Evolutionary conservation across 2,888 invertebrate species (phyloP), one percentile per base, ranked within the genome.

Genomic region (Willowsia nigromaculata): DNA sequence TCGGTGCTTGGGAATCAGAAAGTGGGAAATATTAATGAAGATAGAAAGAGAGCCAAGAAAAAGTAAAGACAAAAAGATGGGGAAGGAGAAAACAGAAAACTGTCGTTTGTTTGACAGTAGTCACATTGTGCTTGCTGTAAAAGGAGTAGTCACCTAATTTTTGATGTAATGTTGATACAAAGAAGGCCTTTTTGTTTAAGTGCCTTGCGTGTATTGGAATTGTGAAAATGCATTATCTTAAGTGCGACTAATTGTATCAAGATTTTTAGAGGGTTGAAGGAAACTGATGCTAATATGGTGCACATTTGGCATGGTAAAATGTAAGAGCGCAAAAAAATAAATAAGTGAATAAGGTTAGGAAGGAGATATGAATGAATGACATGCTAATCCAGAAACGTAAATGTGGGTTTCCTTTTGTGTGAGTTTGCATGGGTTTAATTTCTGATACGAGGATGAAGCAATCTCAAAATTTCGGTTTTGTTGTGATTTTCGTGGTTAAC

Each of bases 1-100:
- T 15, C 3, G 3, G 62, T 68, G 30, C 40, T 15, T 37, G 25
- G 18, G 25, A 22, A 43, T 18, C 22, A 50, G 43, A 50, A 76
- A 47, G n/a, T 50, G 37, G 59, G 40, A 80, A 80, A 59, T 80
- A 59, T 80, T 80, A 80, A 80, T 80, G 80, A 80, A 80, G 80
- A 80, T 25, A 15, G 80, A 37, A 78, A 37, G 11, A 65, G 30
- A 30, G 13, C 1, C 40, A 30, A n/a, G 65, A 30, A 65, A 25
- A 18, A 80, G 30, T 53, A 56, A 33, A n/a, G n/a, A n/a, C n/a
- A n/a, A 1, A 13, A 62, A 33, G 15, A 30, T 3, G 25, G 43
- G 25, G 9, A 25, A 18, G 4, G 18, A 11, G 25, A 40, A 43
- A 43, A 43, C 22, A 13, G 22, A 71, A 11, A 71, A 15, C 40